Evolutionary conservation across 2,797 vertebrate genomes (phyloP).

Genomic region (Dryobates pubescens): DNA sequence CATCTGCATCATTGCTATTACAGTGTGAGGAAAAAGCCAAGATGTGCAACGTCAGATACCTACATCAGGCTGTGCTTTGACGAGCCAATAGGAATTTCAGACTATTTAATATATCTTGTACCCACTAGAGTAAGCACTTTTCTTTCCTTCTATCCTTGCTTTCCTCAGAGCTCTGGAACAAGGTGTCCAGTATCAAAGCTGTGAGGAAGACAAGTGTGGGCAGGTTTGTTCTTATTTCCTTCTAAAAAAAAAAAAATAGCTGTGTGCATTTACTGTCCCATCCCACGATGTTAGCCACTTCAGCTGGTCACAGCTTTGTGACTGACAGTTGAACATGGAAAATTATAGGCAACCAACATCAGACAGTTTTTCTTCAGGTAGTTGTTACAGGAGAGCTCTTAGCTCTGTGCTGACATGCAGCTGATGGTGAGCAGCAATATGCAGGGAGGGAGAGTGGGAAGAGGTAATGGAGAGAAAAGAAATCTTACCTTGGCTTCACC

Average conservation of each 20-base stretch:
- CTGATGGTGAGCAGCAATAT: neutral
- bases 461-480: constrained; percentile 68
- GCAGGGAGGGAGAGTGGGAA: constrained; percentile 28
- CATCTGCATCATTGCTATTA: neutral
- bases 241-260: neutral
- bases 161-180: neutral
- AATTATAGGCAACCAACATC: neutral
- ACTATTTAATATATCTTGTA: neutral
- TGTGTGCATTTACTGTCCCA: neutral
- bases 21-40: neutral
- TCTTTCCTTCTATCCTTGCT: neutral
- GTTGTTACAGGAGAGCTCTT: neutral
- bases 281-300: neutral
- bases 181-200: neutral
- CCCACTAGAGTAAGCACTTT: neutral
- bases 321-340: neutral
- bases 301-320: neutral
- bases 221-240: neutral
- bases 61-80: neutral
- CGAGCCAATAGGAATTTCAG: neutral
- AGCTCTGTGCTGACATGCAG: neutral
- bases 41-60: neutral
- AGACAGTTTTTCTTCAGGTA: neutral
- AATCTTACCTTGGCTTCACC: constrained; percentile 74
- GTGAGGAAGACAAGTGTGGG: neutral